Conservation (phyloP, 2,888 invertebrate species). For the Eupsilia transversa region DNA sequence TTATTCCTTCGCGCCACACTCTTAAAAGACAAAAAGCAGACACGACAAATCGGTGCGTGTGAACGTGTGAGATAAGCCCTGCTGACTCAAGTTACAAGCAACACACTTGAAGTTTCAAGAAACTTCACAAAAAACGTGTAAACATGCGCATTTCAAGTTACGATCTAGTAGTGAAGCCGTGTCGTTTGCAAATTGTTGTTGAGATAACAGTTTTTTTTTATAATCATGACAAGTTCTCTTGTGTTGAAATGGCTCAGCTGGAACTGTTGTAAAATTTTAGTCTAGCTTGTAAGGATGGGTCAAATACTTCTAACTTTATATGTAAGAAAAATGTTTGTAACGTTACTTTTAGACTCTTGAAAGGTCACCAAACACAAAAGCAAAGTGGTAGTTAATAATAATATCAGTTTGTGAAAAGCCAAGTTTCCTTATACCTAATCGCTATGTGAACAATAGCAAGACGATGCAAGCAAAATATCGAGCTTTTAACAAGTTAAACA, state of each 20-base stretch:
- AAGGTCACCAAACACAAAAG: too few species aligned
- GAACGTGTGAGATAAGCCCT: constrained; percentile 79
- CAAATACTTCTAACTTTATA: neutral
- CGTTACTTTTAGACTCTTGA: neutral
- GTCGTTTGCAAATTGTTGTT: constrained; percentile 44
- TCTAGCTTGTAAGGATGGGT: neutral
- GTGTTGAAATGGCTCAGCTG: neutral
- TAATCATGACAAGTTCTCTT: neutral
- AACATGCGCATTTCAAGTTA: constrained; percentile 68
- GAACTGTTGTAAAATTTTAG: neutral
- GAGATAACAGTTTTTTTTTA: constrained; percentile 26
- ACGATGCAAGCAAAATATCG: neutral
- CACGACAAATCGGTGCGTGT: constrained; percentile 79
- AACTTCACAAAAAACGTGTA: constrained; percentile 70
- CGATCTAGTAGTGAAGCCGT: constrained; percentile 25
- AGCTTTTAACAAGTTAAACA: constrained; percentile 7
- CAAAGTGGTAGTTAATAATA: too few species aligned
- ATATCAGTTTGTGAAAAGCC: neutral
- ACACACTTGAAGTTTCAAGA: constrained; percentile 68
- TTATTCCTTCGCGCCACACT: constrained; percentile 49
- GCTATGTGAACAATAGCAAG: neutral
- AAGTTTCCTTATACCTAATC: too few species aligned
- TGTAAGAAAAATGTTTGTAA: neutral
- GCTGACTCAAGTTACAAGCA: constrained; percentile 66
- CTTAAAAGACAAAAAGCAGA: constrained; percentile 78